Evolutionary conservation across 2,888 invertebrate genomes (phyloP).

Genomic region (Kryphioiulus occultus): DNA sequence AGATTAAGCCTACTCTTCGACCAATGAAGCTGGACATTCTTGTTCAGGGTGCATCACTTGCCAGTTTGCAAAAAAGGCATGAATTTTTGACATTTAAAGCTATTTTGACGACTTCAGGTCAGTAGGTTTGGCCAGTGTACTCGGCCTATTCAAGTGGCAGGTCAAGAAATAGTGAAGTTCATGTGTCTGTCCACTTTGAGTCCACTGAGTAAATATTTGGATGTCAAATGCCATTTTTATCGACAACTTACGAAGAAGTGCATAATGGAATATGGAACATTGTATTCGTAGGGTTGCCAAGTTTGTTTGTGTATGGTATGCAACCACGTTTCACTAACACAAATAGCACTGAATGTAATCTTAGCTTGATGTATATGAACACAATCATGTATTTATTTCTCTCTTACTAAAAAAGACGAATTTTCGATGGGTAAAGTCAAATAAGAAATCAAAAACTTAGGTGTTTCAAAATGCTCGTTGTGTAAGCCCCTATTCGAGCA

Average conservation of each 20-base stretch:
- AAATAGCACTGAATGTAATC: not conserved
- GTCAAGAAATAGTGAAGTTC: conserved; percentile 36
- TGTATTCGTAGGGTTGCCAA: no score
- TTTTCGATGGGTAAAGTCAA: no score
- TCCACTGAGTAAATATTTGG: not conserved
- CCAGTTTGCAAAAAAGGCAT: not conserved
- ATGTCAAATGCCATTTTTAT: conserved; percentile 11
- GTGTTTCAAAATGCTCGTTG: no score
- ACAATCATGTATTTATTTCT: no score
- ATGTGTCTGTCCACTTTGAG: not conserved
- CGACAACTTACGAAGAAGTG: not conserved
- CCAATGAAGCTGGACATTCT: not conserved
- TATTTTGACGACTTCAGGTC: conserved; percentile 20
- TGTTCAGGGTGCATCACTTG: not conserved
- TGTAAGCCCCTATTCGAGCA: no score
- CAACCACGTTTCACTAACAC: not conserved
- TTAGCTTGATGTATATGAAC: no score
- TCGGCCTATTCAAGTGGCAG: not conserved
- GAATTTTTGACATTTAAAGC: conserved; percentile 2
- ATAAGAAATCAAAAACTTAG: no score
- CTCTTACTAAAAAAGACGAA: no score
- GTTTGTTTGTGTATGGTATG: not conserved
- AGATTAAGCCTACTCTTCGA: not conserved
- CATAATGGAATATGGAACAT: not conserved
- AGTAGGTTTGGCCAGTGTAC: not conserved